Conservation (phyloP, 2,113 vertebrate species). For the Etheostoma spectabile region DNA sequence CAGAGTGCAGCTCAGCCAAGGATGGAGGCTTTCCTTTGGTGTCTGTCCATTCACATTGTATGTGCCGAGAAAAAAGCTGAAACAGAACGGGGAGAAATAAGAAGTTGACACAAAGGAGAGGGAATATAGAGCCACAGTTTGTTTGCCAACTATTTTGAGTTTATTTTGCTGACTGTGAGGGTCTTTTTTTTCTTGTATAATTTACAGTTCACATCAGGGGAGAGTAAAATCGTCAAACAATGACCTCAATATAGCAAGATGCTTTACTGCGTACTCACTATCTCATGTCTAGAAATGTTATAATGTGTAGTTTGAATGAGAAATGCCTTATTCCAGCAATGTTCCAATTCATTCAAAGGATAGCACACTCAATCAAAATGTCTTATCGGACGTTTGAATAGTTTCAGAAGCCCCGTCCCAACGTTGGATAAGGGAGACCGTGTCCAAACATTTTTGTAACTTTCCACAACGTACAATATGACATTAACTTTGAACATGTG, state of each 20-base stretch:
- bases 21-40: constrained; percentile 90
- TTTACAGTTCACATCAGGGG: neutral
- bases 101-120: constrained; percentile 3
- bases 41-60: constrained; percentile 97
- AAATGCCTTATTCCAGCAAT: neutral
- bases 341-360: neutral
- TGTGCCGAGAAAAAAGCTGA: constrained; percentile 94
- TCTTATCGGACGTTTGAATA: neutral
- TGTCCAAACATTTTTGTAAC: neutral
- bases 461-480: neutral
- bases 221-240: constrained; percentile 1
- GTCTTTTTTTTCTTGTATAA: no score
- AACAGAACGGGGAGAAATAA: constrained; percentile 17
- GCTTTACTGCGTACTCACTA: neutral
- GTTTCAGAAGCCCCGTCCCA: neutral
- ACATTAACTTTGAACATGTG: neutral
- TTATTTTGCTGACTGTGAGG: neutral
- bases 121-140: neutral
- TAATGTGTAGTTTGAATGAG: neutral
- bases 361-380: neutral
- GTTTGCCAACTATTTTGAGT: constrained; percentile 2
- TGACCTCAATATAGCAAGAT: neutral
- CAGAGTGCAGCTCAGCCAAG: constrained; percentile 87
- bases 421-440: no score
- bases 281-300: neutral